A percentile compares a stretch with the other conserved stretches of the same genome.
Conservation (phyloP, 2,888 invertebrate species). For the Antheraea yamamai region DNA sequence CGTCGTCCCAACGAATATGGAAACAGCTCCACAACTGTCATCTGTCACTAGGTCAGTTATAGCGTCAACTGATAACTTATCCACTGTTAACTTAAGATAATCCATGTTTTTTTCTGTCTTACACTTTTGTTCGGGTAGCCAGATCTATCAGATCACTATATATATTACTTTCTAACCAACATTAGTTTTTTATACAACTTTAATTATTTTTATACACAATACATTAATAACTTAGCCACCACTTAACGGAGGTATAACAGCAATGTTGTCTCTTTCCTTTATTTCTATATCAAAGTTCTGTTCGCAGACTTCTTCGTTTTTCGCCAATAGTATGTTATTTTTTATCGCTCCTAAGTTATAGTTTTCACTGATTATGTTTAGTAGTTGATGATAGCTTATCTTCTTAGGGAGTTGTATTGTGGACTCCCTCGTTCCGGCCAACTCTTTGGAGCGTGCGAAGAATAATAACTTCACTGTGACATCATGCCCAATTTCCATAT, state of each 20-base stretch:
- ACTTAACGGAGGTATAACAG: constrained; percentile 96
- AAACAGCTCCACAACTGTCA: constrained; percentile 92
- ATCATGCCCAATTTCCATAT: constrained; percentile 71
- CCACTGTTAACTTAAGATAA: constrained; percentile 85
- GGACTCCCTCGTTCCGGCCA: constrained; percentile 85
- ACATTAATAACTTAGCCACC: constrained; percentile 85
- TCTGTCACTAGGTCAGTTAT: constrained; percentile 86
- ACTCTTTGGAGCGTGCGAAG: constrained; percentile 94
- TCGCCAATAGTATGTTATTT: constrained; percentile 88
- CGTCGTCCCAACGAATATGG: constrained; percentile 94
- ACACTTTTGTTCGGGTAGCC: constrained; percentile 8
- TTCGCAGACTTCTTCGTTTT: constrained; percentile 90
- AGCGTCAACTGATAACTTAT: constrained; percentile 85
- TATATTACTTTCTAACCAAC: neutral
- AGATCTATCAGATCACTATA: neutral
- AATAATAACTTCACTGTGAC: constrained; percentile 88
- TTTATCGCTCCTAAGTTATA: constrained; percentile 86
- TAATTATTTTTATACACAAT: neutral
- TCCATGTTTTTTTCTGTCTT: constrained; percentile 80
- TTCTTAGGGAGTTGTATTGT: constrained; percentile 75
- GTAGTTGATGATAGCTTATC: constrained; percentile 81
- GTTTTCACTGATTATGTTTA: constrained; percentile 81
- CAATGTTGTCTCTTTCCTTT: constrained; percentile 89
- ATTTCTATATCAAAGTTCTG: constrained; percentile 80
- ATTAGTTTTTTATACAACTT: neutral